phyloP scores from a whole-genome alignment of 1,140 invertebrate genomes.

The Lucilia sericata region DNA sequence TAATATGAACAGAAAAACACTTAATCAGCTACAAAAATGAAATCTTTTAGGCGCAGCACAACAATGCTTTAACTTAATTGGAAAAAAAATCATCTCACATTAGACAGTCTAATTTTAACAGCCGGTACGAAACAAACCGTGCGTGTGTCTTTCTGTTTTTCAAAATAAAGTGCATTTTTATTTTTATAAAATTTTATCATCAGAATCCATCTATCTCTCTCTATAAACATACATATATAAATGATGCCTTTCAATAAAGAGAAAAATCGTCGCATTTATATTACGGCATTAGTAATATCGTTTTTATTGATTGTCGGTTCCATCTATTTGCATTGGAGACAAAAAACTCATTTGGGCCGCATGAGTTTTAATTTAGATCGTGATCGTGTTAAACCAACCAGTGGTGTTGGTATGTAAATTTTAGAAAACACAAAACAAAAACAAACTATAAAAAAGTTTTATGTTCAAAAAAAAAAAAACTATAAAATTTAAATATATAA shows the following conservation, averaged over 20 bases:
- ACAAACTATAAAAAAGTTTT: background rate
- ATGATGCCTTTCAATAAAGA: conserved; percentile 5
- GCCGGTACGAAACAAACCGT: background rate
- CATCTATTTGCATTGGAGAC: conserved; percentile 57
- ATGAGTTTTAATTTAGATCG: conserved; percentile 47
- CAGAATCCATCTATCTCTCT: too few relatives aligned
- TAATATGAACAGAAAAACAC: background rate
- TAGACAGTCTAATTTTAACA: background rate
- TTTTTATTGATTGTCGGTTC: conserved; percentile 55
- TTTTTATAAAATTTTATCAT: background rate
- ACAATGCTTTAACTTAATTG: background rate
- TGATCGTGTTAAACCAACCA: background rate
- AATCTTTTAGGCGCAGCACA: background rate
- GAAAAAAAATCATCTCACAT: background rate
- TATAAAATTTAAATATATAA: too few relatives aligned
- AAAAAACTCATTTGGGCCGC: conserved; percentile 58
- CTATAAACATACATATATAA: too few relatives aligned
- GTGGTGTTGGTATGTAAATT: conserved; percentile 41
- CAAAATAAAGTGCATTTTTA: background rate
- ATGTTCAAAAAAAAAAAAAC: background rate
- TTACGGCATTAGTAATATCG: conserved; percentile 33
- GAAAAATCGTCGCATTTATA: conserved; percentile 15
- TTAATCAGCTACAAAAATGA: background rate
- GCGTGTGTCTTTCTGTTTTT: background rate
- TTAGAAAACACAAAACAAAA: background rate